Conservation (phyloP, 1,140 invertebrate genomes). For the Diorhabda elongata region DNA sequence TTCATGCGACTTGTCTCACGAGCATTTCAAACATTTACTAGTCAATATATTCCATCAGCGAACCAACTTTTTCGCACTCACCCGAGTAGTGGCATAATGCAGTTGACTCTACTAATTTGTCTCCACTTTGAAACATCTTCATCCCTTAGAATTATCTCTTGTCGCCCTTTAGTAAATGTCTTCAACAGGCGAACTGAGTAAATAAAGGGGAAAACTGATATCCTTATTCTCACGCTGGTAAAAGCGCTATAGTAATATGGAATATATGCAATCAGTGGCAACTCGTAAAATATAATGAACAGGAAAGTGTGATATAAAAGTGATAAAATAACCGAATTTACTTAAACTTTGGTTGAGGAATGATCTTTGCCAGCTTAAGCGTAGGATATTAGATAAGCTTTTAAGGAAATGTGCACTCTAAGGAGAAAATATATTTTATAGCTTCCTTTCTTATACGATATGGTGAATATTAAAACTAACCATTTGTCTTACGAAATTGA, state of each 20-base stretch:
- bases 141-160: slow-evolving; percentile 2
- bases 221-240: background rate
- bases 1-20: background rate
- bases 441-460: too few species aligned
- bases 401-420: too few species aligned
- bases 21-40: background rate
- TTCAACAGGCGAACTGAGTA: background rate
- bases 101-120: slow-evolving; percentile 2
- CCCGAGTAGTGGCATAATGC: background rate
- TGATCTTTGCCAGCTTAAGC: background rate
- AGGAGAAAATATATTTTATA: too few species aligned
- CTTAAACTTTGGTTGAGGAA: background rate
- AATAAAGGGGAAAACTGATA: slow-evolving; percentile 2
- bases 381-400: too few species aligned
- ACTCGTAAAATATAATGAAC: background rate
- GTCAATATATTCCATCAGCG: background rate
- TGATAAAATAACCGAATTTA: background rate
- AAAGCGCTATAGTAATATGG: background rate
- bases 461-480: too few species aligned
- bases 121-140: background rate
- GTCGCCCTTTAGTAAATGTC: slow-evolving; percentile 1
- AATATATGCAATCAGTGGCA: slow-evolving; percentile 2
- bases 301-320: background rate
- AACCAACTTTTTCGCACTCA: background rate
- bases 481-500: too few species aligned